phyloP scores from a whole-genome alignment of 1,140 invertebrate genomes.

The Trachymyrmex septentrionalis region DNA sequence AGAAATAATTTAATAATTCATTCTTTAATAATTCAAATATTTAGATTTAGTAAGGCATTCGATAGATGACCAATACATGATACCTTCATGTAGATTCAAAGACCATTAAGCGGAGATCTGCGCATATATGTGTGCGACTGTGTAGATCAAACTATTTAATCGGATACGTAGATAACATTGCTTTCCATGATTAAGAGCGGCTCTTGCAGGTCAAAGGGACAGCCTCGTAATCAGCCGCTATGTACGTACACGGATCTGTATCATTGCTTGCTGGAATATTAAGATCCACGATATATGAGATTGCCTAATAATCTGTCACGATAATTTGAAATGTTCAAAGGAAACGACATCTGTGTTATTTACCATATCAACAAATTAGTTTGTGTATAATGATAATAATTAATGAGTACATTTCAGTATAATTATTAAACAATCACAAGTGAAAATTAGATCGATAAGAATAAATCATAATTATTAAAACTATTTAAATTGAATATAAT shows the following conservation, averaged over 20 bases:
- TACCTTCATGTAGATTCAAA: background rate
- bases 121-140: background rate
- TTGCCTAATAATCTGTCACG: conserved; percentile 40
- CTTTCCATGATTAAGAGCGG: conserved; percentile 56
- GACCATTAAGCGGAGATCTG: conserved; percentile 18
- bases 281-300: conserved; percentile 55
- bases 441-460: no score
- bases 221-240: conserved; percentile 36
- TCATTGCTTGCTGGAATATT: conserved; percentile 51
- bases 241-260: conserved; percentile 34
- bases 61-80: background rate
- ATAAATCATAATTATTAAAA: background rate
- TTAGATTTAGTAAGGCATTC: background rate
- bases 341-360: conserved; percentile 6
- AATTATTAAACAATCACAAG: no score
- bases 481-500: background rate
- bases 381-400: conserved; percentile 8
- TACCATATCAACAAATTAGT: conserved; percentile 1
- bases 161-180: conserved; percentile 54
- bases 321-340: conserved; percentile 44
- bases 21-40: background rate
- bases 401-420: background rate
- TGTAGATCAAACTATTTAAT: conserved; percentile 60
- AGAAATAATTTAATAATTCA: background rate
- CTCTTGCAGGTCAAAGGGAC: conserved; percentile 51